phyloP scores from a whole-genome alignment of 2,797 vertebrate genomes.

The Huso huso region DNA sequence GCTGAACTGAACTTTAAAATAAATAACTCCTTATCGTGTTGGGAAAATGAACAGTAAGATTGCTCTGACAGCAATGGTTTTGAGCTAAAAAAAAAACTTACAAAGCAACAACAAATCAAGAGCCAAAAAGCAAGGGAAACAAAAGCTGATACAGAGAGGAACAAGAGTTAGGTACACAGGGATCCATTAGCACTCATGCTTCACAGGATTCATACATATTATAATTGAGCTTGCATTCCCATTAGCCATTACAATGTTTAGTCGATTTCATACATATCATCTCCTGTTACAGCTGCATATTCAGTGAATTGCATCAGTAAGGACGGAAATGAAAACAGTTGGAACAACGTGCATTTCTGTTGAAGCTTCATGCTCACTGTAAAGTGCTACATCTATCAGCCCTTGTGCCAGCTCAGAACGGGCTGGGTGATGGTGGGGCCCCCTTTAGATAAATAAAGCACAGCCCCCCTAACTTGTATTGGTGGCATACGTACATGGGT shows the following conservation, averaged over 20 bases:
- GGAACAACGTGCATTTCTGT: not conserved
- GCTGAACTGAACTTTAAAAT: too few relatives aligned
- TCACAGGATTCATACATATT: conserved; percentile 5
- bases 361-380: not conserved
- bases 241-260: conserved; percentile 6
- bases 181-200: conserved; percentile 10
- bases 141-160: not conserved
- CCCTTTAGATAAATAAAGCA: not conserved
- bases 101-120: not conserved
- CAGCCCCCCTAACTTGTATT: too few relatives aligned
- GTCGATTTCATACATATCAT: conserved; percentile 4
- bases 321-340: not conserved
- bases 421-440: too few relatives aligned
- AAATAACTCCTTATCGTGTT: too few relatives aligned
- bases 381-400: too few relatives aligned
- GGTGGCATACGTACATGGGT: too few relatives aligned
- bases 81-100: not conserved
- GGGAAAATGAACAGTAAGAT: not conserved
- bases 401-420: too few relatives aligned
- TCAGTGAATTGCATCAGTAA: conserved; percentile 3
- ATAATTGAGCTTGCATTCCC: not conserved
- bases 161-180: conserved; percentile 5
- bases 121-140: not conserved
- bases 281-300: conserved; percentile 5
- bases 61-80: not conserved